phyloP scores from a whole-genome alignment of 2,888 invertebrate species.

The Tridacna crocea region DNA sequence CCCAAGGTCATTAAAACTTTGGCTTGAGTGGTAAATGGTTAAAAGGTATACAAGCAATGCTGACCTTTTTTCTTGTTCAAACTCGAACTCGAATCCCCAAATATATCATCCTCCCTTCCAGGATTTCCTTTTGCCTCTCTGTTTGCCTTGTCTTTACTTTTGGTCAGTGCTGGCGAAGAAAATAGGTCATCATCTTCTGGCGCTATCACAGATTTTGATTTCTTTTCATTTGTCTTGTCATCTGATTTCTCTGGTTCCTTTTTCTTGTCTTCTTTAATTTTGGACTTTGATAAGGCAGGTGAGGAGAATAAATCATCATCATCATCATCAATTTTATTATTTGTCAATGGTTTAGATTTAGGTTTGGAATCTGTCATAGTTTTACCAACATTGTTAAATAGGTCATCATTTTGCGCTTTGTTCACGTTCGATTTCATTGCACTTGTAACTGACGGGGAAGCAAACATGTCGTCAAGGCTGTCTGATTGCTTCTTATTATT shows the following conservation, averaged over 20 bases:
- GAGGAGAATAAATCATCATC: constrained; percentile 68
- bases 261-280: constrained; percentile 24
- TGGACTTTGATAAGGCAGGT: constrained; percentile 52
- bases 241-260: constrained; percentile 36
- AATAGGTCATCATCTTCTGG: constrained; percentile 68
- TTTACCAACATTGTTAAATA: constrained; percentile 20
- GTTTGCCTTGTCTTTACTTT: constrained; percentile 52
- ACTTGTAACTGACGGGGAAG: constrained; percentile 15
- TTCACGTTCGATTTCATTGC: constrained; percentile 19
- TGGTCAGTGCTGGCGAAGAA: constrained; percentile 54
- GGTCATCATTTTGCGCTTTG: constrained; percentile 21
- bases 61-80: constrained; percentile 35
- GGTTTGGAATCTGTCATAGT: constrained; percentile 4
- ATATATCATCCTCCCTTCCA: constrained; percentile 41
- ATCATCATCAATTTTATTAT: too few species aligned
- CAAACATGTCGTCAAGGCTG: constrained; percentile 60
- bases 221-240: constrained; percentile 43
- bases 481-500: constrained; percentile 33
- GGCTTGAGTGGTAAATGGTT: neutral
- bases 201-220: constrained; percentile 41
- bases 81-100: constrained; percentile 34
- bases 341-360: constrained; percentile 20
- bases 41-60: neutral
- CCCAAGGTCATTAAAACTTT: neutral
- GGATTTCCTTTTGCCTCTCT: constrained; percentile 4